A percentile compares a stretch with the other conserved stretches of the same genome.
phyloP scores from a whole-genome alignment of 2,888 invertebrate species.

The Caenorhabditis sulstoni region DNA sequence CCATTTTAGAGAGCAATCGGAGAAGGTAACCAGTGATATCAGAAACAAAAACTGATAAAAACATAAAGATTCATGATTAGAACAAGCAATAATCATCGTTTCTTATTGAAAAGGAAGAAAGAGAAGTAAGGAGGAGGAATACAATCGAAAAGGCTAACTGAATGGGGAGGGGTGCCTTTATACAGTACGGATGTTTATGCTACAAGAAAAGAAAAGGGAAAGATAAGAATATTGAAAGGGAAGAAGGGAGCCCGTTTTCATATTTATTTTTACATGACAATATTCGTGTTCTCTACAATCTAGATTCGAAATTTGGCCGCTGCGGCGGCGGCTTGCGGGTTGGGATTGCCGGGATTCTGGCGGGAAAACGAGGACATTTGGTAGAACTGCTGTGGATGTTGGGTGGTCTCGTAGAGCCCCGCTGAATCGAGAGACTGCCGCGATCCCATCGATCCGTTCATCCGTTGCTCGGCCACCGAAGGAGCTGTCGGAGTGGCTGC shows the following conservation, averaged over 20 bases:
- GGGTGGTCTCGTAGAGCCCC: conserved; percentile 50
- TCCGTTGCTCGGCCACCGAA: conserved; percentile 74
- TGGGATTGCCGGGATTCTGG: not conserved
- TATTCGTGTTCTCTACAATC: conserved; percentile 4
- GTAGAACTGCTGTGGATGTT: conserved; percentile 40
- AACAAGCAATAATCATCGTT: not conserved
- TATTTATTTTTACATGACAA: not conserved
- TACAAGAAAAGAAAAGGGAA: no score
- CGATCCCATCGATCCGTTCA: conserved; percentile 65
- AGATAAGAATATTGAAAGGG: not conserved
- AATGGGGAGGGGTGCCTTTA: conserved; percentile 28
- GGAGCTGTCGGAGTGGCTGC: conserved; percentile 79
- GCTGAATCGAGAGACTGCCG: conserved; percentile 67
- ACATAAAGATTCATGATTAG: conserved; percentile 20
- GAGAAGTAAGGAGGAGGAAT: conserved; percentile 23
- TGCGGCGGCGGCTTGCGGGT: conserved; percentile 3
- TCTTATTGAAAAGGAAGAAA: not conserved
- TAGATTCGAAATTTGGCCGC: conserved; percentile 55
- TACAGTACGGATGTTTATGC: conserved; percentile 43
- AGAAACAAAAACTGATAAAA: not conserved
- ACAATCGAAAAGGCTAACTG: not conserved
- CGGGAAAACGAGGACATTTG: conserved; percentile 50
- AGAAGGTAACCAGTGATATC: not conserved
- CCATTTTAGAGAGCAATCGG: not conserved
- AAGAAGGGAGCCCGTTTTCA: conserved; percentile 26